Conservation (phyloP, 2,888 invertebrate species). For the Acronicta alni region DNA sequence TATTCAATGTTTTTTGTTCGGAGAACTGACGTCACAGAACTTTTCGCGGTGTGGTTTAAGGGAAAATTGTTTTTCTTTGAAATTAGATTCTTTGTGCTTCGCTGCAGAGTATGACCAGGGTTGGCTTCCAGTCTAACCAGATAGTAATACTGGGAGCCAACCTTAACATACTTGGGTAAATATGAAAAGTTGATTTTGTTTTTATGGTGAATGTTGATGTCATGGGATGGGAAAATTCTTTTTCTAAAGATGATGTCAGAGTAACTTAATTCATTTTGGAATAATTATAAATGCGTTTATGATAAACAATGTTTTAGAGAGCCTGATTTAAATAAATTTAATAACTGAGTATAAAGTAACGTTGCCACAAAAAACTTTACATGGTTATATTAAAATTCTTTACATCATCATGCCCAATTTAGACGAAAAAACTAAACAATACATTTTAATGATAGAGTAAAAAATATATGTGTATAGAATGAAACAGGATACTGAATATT, state of each 20-base stretch:
- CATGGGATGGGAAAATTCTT: background rate
- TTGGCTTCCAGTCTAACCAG: too few relatives aligned
- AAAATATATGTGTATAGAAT: background rate
- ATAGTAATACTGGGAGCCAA: too few relatives aligned
- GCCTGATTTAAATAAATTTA: conserved; percentile 37
- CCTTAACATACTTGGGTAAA: too few relatives aligned
- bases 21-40: conserved; percentile 51
- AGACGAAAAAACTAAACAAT: conserved; percentile 32
- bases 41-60: conserved; percentile 46
- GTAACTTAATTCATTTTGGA: conserved; percentile 13
- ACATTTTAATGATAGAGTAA: conserved; percentile 13
- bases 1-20: conserved; percentile 56
- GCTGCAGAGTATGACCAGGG: too few relatives aligned
- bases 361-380: conserved; percentile 24
- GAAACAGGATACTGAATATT: too few relatives aligned
- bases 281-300: conserved; percentile 13
- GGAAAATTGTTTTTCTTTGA: background rate
- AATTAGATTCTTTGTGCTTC: too few relatives aligned
- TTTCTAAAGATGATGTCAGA: conserved; percentile 1
- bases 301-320: conserved; percentile 10
- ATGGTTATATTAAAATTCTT: conserved; percentile 28
- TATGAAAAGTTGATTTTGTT: too few relatives aligned
- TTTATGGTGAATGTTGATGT: too few relatives aligned
- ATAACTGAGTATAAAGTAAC: conserved; percentile 14
- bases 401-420: conserved; percentile 1